Evolutionary conservation across 1,140 invertebrate genomes (phyloP).

Genomic region (Drosophila persimilis): DNA sequence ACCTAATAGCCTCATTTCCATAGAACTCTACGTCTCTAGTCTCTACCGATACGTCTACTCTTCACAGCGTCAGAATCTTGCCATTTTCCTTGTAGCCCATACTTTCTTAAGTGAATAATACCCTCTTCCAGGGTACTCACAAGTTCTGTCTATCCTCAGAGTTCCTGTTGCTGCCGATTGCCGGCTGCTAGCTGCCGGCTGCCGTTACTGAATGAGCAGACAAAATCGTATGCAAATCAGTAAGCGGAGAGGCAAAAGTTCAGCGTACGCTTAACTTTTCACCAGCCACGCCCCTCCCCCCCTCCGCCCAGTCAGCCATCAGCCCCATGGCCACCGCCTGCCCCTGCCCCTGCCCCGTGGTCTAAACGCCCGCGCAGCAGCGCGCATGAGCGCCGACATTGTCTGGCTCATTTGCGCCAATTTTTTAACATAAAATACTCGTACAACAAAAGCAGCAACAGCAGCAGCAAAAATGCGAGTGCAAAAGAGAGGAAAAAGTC

Average conservation of each 20-base stretch:
- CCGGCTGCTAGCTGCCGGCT: too few relatives aligned
- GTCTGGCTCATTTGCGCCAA: slow-evolving; percentile 80
- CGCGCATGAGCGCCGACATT: slow-evolving; percentile 79
- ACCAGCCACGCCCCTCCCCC: slow-evolving; percentile 16
- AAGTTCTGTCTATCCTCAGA: slow-evolving; percentile 16
- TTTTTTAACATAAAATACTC: slow-evolving; percentile 71
- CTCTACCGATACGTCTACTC: too few relatives aligned
- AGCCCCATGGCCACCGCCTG: neutral
- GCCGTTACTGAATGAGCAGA: slow-evolving; percentile 49
- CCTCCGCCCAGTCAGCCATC: neutral
- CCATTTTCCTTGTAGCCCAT: too few relatives aligned
- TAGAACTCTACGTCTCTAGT: too few relatives aligned
- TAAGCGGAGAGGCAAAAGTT: slow-evolving; percentile 68
- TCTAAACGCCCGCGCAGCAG: slow-evolving; percentile 32
- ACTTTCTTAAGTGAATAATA: too few relatives aligned
- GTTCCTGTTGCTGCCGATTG: slow-evolving; percentile 17
- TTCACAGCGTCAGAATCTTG: too few relatives aligned
- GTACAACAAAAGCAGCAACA: slow-evolving; percentile 50
- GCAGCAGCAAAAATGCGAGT: slow-evolving; percentile 25
- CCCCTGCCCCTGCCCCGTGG: neutral
- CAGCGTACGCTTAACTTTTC: slow-evolving; percentile 79
- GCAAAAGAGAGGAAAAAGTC: slow-evolving; percentile 29
- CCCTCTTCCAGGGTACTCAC: too few relatives aligned
- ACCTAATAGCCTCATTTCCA: too few relatives aligned
- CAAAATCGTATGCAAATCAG: slow-evolving; percentile 81